Base-by-base conservation (phyloP, 2,113 vertebrate genomes). In the Gnathonemus echidnorhynchus region DNA sequence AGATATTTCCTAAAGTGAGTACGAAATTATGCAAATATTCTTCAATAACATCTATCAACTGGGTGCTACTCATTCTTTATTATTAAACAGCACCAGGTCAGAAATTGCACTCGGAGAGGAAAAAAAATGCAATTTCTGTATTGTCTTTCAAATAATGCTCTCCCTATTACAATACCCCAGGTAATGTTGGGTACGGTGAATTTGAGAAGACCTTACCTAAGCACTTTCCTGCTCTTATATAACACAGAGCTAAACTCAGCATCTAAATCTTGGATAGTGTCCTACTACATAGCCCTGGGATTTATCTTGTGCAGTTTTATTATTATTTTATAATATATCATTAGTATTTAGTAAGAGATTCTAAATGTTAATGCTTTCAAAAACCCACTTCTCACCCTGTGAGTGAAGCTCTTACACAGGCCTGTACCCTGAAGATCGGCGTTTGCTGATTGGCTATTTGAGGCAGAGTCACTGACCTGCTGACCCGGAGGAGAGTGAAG, bases 401-500 rank as follows among this genome's bases (percentile, higher is more conserved):
- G 35, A 80, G 35, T 21, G 74, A 80, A 39, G 35, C 15, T 39
- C 45, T 86, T 48, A 46, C 21, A 86, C 46, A 49, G 24, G 39
- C 3, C 21, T 17, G 83, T 45, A 49, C 13, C 46, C 42, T 46
- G 83, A 24, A 86, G 19, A 49, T 86, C 1, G 42, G 46, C 11
- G 8, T 46, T 86, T 4, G 21, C 21, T 86, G 45, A 86, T n/a
- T 49, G 39, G 24, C 48, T 27, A 66, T 66, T 21, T 45, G 17
- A 83, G 77, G 31, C n/a, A 27, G 53, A 48, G 35, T 83, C 42
- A 42, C 97, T 90, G 74, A 99, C 98, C 98, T 99, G 98, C 93
- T 99, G 98, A 48, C 98, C 98, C 4, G 98, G 97, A 0, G 98
- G 98, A 93, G 98, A 96, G 95, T 97, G 97, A 89, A 98, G 97